phyloP scores from a whole-genome alignment of 2,113 vertebrate species.

The Ammospiza nelsoni region DNA sequence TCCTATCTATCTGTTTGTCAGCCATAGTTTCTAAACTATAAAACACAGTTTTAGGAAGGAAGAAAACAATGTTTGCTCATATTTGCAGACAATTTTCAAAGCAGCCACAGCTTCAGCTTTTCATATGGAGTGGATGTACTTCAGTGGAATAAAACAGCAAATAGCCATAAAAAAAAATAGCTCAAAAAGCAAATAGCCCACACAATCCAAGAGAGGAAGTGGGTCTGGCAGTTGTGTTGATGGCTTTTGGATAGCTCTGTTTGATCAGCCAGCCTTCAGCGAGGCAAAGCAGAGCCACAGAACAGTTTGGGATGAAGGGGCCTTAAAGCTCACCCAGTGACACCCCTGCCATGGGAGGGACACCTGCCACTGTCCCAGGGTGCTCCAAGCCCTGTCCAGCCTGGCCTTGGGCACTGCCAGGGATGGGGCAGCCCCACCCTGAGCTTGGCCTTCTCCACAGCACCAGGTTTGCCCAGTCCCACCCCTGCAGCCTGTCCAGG shows the following conservation, averaged over 20 bases:
- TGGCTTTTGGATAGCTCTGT: background rate
- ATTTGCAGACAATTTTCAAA: background rate
- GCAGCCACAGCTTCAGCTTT: background rate
- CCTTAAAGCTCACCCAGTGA: accelerated
- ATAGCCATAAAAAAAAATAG: background rate
- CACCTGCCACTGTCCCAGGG: too few relatives aligned
- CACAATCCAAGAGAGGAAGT: background rate
- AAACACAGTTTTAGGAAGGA: background rate
- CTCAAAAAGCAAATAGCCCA: background rate
- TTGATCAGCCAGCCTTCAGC: background rate
- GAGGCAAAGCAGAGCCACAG: background rate
- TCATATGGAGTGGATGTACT: background rate
- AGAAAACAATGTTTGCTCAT: background rate
- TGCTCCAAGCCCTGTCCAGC: too few relatives aligned
- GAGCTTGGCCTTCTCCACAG: too few relatives aligned
- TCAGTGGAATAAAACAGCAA: background rate
- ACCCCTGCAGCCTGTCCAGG: too few relatives aligned
- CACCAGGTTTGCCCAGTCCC: too few relatives aligned
- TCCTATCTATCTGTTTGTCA: background rate
- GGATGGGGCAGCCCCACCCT: too few relatives aligned
- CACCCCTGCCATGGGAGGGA: background rate
- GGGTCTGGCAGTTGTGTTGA: background rate
- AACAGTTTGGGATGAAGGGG: background rate
- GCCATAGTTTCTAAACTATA: background rate
- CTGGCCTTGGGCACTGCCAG: too few relatives aligned